Base-by-base conservation (phyloP, 2,797 vertebrate species). In the Schizopygopsis malacanthus region DNA sequence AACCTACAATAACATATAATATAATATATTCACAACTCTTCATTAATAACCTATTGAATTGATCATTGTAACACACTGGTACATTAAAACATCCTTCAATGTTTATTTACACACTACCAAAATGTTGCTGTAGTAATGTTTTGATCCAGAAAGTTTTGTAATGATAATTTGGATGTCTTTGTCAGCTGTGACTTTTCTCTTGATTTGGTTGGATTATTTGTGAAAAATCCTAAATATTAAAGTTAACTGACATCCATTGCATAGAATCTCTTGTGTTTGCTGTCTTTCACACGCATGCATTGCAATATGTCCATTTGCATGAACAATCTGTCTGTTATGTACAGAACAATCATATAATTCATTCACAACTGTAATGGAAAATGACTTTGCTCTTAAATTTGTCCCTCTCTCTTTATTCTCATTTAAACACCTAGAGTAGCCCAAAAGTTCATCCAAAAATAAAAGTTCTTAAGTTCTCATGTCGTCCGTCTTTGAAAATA, bases 1-100 rank as follows among this genome's bases (percentile, higher is more conserved):
- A 86, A n/a, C 89, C 88, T 89, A 78, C 28, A 79, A 47, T 16
- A 50, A 47, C 75, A 82, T 37, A 86, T 50, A 67, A 82, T 33
- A 79, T n/a, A 65, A 69, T 39, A 39, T 20, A 69, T 39, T 71
- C 0, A 77, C 6, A 52, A 52, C 8, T 69, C 25, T 73, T 22
- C 65, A 67, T 37, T 52, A 18, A 45, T 45, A 45, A 45, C 43
- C 43, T 11, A 45, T 45, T 7, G 4, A 39, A 67, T 0, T 67
- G 43, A 69, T 37, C 39, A n/a, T 18, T 81, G 3, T 41, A 70
- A 39, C 8, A 78, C 37, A 79, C 18, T 13, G 18, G 10, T 76
- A 13, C 50, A 39, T 6, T 33, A 76, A 22, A 76, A 56, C 16
- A 37, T 22, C 18, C 54, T 18, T 37, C 41, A 4, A 6, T 22